Evolutionary conservation across 2,797 vertebrate species (phyloP).

Genomic region (Sebastiscus albofasciatus): DNA sequence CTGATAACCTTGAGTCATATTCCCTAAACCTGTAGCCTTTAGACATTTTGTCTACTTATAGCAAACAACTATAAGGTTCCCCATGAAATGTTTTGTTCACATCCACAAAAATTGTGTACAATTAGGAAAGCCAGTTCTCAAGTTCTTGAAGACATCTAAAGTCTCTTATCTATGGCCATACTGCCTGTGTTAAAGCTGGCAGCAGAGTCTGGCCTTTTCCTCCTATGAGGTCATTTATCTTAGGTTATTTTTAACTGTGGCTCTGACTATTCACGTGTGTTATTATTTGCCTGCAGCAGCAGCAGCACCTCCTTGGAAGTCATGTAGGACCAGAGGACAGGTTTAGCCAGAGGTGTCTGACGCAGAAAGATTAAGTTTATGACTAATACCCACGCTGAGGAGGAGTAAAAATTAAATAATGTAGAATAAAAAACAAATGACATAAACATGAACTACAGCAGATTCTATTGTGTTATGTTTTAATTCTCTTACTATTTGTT

Average conservation of each 20-base stretch:
- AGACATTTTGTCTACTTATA: not conserved
- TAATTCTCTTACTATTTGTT: not conserved
- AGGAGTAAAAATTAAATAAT: not conserved
- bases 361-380: conserved; percentile 1
- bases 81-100: not conserved
- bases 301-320: conserved; percentile 8
- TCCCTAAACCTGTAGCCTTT: not conserved
- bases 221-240: conserved; percentile 48
- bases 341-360: conserved; percentile 51
- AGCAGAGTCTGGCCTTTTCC: conserved; percentile 8
- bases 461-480: not conserved
- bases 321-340: conserved; percentile 24
- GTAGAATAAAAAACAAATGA: not conserved
- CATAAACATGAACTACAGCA: not conserved
- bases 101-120: not conserved
- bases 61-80: not conserved
- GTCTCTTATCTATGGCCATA: not conserved
- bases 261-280: conserved; percentile 33
- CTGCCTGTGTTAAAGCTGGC: not conserved
- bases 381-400: not conserved
- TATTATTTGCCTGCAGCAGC: not conserved
- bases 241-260: conserved; percentile 63
- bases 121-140: not conserved
- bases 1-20: conserved; percentile 4
- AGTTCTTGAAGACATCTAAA: not conserved